These are phyloP conservation scores for Ceriagrion tenellum DNA, from an alignment of 2,888 invertebrate genomes.

Conservation along the genomic window DNA sequence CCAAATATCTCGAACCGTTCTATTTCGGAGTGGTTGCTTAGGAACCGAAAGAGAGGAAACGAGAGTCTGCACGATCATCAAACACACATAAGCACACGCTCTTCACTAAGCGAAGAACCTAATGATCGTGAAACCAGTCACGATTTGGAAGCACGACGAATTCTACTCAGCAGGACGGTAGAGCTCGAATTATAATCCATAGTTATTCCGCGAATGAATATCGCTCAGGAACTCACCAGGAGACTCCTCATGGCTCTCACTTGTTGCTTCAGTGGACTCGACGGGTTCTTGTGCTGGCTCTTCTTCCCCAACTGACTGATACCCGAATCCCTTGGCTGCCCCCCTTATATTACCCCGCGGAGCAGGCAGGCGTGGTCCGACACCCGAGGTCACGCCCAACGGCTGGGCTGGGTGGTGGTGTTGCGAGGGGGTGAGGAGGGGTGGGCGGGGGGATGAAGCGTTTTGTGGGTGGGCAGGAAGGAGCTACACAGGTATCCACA, in stretches of 20 bases:
- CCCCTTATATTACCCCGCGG: neutral
- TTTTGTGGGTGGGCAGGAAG: neutral
- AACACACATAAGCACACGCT: neutral
- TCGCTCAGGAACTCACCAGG: conserved; percentile 70
- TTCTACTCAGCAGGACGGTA: neutral
- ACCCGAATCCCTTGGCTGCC: neutral
- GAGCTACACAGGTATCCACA: neutral
- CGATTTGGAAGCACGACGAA: neutral
- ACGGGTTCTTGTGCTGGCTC: neutral
- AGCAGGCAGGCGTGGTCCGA: neutral
- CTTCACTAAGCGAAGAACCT: neutral
- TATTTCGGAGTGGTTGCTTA: too few species aligned
- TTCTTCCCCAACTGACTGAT: conserved; percentile 50
- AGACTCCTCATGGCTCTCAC: conserved; percentile 69
- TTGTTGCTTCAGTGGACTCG: conserved; percentile 68
- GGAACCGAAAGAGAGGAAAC: too few species aligned
- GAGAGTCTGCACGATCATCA: too few species aligned
- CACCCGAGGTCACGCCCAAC: conserved; percentile 4
- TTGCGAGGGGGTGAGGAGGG: neutral
- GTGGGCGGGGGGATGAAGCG: neutral
- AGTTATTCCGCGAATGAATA: neutral
- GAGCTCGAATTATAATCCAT: neutral
- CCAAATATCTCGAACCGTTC: too few species aligned
- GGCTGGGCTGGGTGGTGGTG: too few species aligned
- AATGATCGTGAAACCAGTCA: neutral